Evolutionary conservation across 1,140 invertebrate species (phyloP).

Genomic region (Colletes latitarsis): DNA sequence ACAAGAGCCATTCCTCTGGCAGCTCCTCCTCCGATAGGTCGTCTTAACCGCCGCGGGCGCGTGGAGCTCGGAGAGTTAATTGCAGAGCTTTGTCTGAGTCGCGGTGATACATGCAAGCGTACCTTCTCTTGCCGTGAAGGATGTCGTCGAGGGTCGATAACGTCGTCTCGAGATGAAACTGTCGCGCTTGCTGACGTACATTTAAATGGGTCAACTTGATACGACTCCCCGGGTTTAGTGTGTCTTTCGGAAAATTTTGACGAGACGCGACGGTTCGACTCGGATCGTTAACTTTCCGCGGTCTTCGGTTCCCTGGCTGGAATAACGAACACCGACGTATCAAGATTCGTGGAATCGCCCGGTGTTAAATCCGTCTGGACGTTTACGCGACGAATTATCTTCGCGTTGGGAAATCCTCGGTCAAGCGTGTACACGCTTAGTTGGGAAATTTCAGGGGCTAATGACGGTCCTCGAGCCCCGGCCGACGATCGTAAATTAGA

Average conservation of each 20-base stretch:
- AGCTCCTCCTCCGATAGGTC: slow-evolving; percentile 64
- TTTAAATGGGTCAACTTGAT: slow-evolving; percentile 61
- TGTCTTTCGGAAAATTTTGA: slow-evolving; percentile 18
- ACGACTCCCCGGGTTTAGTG: not conserved
- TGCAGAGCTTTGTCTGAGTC: slow-evolving; percentile 71
- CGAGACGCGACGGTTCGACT: not conserved
- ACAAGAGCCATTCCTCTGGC: slow-evolving; percentile 63
- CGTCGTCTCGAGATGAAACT: slow-evolving; percentile 63
- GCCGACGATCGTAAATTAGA: too few species aligned
- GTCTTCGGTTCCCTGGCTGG: too few species aligned
- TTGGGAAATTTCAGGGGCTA: too few species aligned
- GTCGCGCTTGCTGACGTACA: slow-evolving; percentile 53
- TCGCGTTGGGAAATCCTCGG: not conserved
- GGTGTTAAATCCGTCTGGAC: not conserved
- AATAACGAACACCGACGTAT: not conserved
- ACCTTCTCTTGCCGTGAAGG: slow-evolving; percentile 53
- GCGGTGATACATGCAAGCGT: slow-evolving; percentile 68
- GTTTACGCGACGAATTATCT: not conserved
- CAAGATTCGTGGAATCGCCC: not conserved
- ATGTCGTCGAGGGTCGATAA: slow-evolving; percentile 62
- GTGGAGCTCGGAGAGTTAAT: slow-evolving; percentile 64
- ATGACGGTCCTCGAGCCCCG: too few species aligned
- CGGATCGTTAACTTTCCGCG: not conserved
- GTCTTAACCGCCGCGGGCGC: slow-evolving; percentile 70
- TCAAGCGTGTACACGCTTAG: too few species aligned